Conservation (phyloP, 2,113 vertebrate genomes). For the Eidolon helvum region DNA sequence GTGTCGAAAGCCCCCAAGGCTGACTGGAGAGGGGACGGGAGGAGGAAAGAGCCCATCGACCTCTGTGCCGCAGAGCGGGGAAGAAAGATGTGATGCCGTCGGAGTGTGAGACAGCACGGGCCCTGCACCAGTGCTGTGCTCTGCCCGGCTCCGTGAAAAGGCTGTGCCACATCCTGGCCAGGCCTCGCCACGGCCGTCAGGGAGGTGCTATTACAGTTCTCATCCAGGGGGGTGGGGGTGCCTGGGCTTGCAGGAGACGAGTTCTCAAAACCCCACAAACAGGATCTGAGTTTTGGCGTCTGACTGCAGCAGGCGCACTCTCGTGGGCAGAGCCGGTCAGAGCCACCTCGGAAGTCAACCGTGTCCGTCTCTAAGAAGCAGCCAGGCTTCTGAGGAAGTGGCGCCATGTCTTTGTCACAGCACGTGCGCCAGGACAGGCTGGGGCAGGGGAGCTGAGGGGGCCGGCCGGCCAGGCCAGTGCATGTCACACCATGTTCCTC, state of each 20-base stretch:
- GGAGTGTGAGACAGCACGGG: background rate
- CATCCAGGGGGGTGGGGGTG: too few species aligned
- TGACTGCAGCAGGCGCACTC: background rate
- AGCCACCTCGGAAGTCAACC: background rate
- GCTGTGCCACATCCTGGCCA: background rate
- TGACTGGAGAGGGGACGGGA: background rate
- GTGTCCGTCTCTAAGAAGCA: background rate
- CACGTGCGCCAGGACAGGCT: background rate
- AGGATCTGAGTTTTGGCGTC: background rate
- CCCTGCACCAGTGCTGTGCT: background rate
- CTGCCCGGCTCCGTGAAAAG: background rate
- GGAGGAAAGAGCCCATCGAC: background rate
- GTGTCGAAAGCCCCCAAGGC: background rate
- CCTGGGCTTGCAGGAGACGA: fast-evolving
- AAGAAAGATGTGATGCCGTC: fast-evolving
- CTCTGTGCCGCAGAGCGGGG: background rate
- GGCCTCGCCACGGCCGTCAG: too few species aligned
- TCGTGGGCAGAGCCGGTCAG: background rate
- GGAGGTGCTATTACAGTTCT: background rate
- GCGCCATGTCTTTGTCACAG: background rate
- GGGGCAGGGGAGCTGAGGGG: background rate
- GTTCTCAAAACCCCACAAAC: background rate
- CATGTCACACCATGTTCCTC: too few species aligned
- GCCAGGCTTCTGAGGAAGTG: background rate
- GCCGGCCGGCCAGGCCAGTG: background rate